Percentiles rank a stretch among this genome's conserved stretches.
Evolutionary conservation across 2,113 vertebrate genomes (phyloP).

Genomic region (Centropristis striata): DNA sequence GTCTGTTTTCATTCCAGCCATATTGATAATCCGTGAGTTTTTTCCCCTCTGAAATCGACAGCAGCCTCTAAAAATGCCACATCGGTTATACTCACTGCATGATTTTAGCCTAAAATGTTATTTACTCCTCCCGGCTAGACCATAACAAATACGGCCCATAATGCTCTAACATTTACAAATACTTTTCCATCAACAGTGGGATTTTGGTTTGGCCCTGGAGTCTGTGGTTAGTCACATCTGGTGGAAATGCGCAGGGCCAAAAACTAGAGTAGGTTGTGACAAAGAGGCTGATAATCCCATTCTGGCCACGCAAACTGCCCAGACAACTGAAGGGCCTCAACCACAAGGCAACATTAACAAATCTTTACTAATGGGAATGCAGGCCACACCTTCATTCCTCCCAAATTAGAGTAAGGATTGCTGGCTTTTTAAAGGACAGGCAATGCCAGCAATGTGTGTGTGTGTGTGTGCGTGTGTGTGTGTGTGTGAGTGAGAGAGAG

Average conservation of each 20-base stretch:
- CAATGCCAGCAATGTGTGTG: conserved; percentile 59
- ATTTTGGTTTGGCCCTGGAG: conserved; percentile 50
- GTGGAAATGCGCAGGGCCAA: conserved; percentile 45
- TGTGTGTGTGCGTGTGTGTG: conserved; percentile 14
- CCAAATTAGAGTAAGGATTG: conserved; percentile 73
- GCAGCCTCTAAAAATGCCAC: too few relatives aligned
- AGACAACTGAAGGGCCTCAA: conserved; percentile 22
- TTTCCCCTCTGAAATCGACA: too few relatives aligned
- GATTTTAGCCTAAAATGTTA: conserved; percentile 2
- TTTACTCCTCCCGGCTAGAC: conserved; percentile 26
- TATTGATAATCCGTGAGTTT: too few relatives aligned
- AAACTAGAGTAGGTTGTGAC: conserved; percentile 59
- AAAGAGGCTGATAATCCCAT: conserved; percentile 41
- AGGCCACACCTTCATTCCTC: conserved; percentile 79
- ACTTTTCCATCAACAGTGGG: conserved; percentile 68
- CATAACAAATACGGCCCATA: conserved; percentile 39
- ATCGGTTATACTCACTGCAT: too few relatives aligned
- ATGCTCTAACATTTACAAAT: conserved; percentile 51
- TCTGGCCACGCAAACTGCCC: conserved; percentile 14
- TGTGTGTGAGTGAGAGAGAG: background rate
- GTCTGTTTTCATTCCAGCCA: too few relatives aligned
- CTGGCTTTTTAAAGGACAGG: conserved; percentile 69
- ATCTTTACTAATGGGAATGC: conserved; percentile 72
- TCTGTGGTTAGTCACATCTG: conserved; percentile 71
- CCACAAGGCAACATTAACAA: conserved; percentile 55